Percentiles rank a stretch among this genome's conserved stretches.
Evolutionary conservation across 2,888 invertebrate genomes (phyloP).

Genomic region (Nezara viridula): DNA sequence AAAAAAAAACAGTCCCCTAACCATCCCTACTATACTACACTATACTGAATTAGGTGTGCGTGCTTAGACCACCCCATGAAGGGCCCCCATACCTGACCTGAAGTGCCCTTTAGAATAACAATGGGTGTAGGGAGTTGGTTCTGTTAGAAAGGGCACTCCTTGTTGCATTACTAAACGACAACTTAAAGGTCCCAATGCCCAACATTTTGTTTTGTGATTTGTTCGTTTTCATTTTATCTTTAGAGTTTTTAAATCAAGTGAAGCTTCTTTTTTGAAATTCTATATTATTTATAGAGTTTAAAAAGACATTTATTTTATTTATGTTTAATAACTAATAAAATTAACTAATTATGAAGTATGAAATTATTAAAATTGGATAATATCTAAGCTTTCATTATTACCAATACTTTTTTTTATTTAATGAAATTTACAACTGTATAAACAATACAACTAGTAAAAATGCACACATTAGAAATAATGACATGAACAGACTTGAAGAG

Average conservation of each 20-base stretch:
- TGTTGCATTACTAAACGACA: background rate
- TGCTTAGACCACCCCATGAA: background rate
- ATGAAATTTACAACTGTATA: too few species aligned
- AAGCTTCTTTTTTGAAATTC: too few species aligned
- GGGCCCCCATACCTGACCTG: background rate
- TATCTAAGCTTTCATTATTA: too few species aligned
- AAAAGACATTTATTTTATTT: too few species aligned
- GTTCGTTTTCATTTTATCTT: background rate
- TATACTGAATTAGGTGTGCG: background rate
- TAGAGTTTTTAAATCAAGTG: background rate
- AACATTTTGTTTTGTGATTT: background rate
- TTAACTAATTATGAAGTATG: too few species aligned
- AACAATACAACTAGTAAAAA: too few species aligned
- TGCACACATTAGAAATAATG: too few species aligned
- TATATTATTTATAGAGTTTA: too few species aligned
- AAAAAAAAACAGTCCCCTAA: background rate
- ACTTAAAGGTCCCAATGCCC: background rate
- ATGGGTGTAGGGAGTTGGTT: conserved; percentile 1
- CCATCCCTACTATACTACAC: background rate
- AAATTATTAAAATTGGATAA: too few species aligned
- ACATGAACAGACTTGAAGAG: too few species aligned
- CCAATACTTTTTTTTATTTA: too few species aligned
- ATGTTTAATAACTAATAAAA: too few species aligned
- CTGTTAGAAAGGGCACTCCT: conserved; percentile 9
- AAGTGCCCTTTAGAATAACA: conserved; percentile 42